Percentiles rank a stretch among this genome's conserved stretches.
Conservation (phyloP, 1,140 invertebrate genomes). For the Marisa cornuarietis region DNA sequence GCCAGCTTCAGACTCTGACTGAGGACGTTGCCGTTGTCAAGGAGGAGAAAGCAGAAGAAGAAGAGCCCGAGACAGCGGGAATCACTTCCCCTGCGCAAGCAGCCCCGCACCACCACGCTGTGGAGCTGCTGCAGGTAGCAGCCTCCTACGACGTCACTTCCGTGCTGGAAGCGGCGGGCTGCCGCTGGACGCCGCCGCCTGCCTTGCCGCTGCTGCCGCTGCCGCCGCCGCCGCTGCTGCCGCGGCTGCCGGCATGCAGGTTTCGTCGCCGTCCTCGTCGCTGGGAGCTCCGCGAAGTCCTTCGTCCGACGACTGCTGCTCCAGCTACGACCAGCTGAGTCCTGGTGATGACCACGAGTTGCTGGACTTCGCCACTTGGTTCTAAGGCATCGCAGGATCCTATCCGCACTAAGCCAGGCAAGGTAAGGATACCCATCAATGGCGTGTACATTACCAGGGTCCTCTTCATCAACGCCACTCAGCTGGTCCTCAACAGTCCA, state of each 20-base stretch:
- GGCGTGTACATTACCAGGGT: too few relatives aligned
- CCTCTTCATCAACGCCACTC: too few relatives aligned
- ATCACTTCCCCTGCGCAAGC: too few relatives aligned
- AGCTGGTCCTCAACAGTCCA: too few relatives aligned
- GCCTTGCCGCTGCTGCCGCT: neutral
- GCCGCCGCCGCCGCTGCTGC: neutral
- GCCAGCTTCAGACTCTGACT: slow-evolving; percentile 82
- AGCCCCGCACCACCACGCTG: too few relatives aligned
- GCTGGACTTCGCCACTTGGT: slow-evolving; percentile 84
- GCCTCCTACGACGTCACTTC: neutral
- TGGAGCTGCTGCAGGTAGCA: too few relatives aligned
- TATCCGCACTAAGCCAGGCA: too few relatives aligned
- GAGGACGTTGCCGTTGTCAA: neutral
- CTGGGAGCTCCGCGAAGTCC: neutral
- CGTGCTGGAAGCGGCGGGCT: neutral
- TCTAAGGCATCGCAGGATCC: slow-evolving; percentile 24
- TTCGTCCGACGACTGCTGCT: slow-evolving; percentile 71
- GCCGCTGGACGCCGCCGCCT: neutral
- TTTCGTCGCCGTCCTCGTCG: neutral
- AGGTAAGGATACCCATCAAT: too few relatives aligned
- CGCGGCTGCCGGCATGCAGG: neutral
- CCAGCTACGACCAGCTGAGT: slow-evolving; percentile 79
- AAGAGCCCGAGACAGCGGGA: too few relatives aligned
- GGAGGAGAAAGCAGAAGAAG: too few relatives aligned
- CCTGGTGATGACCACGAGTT: slow-evolving; percentile 90